Evolutionary conservation across 2,888 invertebrate species (phyloP), one percentile per base, ranked within the genome.

Genomic region (Ellobium chinense): DNA sequence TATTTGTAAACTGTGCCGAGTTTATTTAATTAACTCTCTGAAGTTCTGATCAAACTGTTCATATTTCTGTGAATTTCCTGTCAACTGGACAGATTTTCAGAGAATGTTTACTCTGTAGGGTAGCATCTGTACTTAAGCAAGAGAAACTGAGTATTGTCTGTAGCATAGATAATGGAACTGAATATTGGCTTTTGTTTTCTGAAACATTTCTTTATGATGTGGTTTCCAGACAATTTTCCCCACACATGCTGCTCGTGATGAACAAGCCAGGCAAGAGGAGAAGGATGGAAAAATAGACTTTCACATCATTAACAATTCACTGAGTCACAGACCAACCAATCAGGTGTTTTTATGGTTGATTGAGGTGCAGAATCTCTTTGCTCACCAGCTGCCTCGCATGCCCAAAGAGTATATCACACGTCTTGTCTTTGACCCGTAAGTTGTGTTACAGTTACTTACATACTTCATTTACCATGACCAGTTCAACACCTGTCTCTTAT

Each of bases 391-490:
- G 82, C 98, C 99, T 0, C 95, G 97, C 91, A 99, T 99, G 99
- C 99, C 99, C 0, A 97, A 97, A 86, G 98, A 98, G 93, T 99
- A 99, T 92, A 98, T 99, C 87, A 97, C 97, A 0, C 96, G 99
- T 87, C 94, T 99, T 70, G 96, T 99, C 0, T 99, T 99, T 93
- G 99, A 99, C 86, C 91, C 93, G 90, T 93, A 85, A 89, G 92
- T n/a, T 91, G 14, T 21, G 21, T 36, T 46, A 12, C 46, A 7
- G 7, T 12, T 46, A 18, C 7, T 46, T 46, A 46, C 46, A 46
- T 46, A n/a, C n/a, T n/a, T n/a, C n/a, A n/a, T n/a, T n/a, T n/a
- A n/a, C n/a, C n/a, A n/a, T n/a, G n/a, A n/a, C n/a, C n/a, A n/a
- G n/a, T n/a, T n/a, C n/a, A n/a, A n/a, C n/a, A n/a, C n/a, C n/a